Percentiles rank a stretch among this genome's conserved stretches.
phyloP scores from a whole-genome alignment of 2,888 invertebrate genomes.

The Leucoma salicis region DNA sequence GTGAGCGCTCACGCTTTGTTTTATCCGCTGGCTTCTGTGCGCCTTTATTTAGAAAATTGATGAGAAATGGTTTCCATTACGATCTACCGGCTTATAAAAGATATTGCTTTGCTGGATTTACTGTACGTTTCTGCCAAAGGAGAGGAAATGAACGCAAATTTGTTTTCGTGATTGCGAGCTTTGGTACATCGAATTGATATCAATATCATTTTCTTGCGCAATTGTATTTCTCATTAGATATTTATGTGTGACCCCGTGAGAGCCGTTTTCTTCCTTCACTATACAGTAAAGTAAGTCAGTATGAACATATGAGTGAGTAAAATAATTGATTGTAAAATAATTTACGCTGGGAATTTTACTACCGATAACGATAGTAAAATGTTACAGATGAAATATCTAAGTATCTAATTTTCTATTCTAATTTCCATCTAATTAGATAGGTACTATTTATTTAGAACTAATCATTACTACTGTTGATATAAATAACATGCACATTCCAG shows the following conservation, averaged over 20 bases:
- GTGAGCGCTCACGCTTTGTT: conserved; percentile 79
- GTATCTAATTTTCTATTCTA: too few species aligned
- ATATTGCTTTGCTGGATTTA: conserved; percentile 64
- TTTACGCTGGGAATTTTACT: too few species aligned
- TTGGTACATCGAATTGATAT: conserved; percentile 75
- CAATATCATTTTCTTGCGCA: conserved; percentile 72
- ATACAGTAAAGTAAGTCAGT: too few species aligned
- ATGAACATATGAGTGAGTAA: too few species aligned
- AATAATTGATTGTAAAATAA: too few species aligned
- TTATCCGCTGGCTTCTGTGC: conserved; percentile 79
- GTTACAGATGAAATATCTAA: too few species aligned
- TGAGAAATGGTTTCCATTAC: conserved; percentile 82
- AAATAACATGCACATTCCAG: too few species aligned
- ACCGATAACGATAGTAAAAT: too few species aligned
- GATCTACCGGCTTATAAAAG: conserved; percentile 73
- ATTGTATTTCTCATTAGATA: conserved; percentile 71
- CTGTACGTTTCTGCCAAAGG: conserved; percentile 60
- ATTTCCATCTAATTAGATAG: too few species aligned
- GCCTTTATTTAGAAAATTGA: conserved; percentile 83
- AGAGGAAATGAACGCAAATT: conserved; percentile 80
- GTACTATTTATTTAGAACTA: too few species aligned
- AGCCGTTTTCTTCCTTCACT: conserved; percentile 51
- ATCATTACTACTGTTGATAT: too few species aligned
- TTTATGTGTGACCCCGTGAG: conserved; percentile 72
- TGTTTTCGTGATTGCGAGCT: conserved; percentile 79